Evolutionary conservation across 2,797 vertebrate genomes (phyloP).

Genomic region (Phoxinus dragarum): DNA sequence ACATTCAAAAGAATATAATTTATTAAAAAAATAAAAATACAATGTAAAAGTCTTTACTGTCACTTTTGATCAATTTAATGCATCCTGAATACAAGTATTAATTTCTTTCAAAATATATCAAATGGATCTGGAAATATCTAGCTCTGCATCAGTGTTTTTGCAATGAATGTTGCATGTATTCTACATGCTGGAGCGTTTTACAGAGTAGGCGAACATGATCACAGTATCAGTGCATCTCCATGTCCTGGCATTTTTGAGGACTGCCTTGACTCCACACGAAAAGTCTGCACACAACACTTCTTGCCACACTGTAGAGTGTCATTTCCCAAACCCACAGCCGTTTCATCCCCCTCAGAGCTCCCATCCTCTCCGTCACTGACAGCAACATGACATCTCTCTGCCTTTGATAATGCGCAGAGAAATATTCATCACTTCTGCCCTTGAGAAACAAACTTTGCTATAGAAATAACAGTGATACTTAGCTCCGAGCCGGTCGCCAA

Average conservation of each 20-base stretch:
- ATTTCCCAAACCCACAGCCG: conserved; percentile 30
- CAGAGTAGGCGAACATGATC: background rate
- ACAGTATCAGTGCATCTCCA: background rate
- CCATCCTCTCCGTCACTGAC: conserved; percentile 4
- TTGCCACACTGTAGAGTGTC: conserved; percentile 11
- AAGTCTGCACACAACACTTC: background rate
- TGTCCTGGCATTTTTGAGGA: conserved; percentile 1
- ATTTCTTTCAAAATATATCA: background rate
- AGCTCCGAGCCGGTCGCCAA: conserved; percentile 26
- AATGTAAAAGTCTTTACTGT: background rate
- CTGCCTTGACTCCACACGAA: background rate
- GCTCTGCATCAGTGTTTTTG: background rate
- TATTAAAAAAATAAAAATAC: too few species aligned
- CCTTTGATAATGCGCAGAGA: conserved; percentile 40
- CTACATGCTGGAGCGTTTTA: background rate
- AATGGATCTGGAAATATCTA: background rate
- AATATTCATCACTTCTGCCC: conserved; percentile 30
- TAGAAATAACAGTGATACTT: conserved; percentile 40
- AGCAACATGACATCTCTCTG: conserved; percentile 28
- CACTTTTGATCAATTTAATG: background rate
- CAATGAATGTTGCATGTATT: background rate
- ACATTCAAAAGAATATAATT: background rate
- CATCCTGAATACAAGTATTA: background rate
- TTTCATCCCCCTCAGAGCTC: conserved; percentile 32
- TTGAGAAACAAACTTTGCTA: conserved; percentile 36